phyloP scores from a whole-genome alignment of 2,888 invertebrate species.

The Oxytorus armatus region DNA sequence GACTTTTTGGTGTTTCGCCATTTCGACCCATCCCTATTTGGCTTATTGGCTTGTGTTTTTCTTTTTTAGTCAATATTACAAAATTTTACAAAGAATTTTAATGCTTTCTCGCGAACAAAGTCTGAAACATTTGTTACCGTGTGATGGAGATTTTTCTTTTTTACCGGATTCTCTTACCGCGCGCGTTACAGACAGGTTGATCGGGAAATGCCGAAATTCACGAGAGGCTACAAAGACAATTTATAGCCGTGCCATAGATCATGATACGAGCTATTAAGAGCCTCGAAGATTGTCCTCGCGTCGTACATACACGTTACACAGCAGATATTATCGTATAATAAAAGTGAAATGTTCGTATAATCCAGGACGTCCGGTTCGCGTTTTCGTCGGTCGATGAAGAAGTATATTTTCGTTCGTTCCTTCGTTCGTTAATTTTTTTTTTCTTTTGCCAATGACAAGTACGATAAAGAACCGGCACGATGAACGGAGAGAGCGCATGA shows the following conservation, averaged over 20 bases:
- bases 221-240: background rate
- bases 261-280: background rate
- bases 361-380: conserved; percentile 21
- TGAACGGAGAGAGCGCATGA: background rate
- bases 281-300: too few relatives aligned
- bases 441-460: conserved; percentile 1
- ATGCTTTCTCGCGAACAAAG: too few relatives aligned
- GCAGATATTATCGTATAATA: too few relatives aligned
- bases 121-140: too few relatives aligned
- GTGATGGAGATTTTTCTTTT: background rate
- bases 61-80: too few relatives aligned
- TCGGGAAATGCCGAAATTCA: conserved; percentile 31
- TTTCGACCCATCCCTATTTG: too few relatives aligned
- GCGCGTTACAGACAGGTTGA: background rate
- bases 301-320: too few relatives aligned
- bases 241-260: background rate
- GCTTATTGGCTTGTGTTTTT: too few relatives aligned
- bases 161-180: background rate
- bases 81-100: too few relatives aligned
- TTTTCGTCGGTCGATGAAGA: background rate
- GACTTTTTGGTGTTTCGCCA: too few relatives aligned
- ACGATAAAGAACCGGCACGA: background rate
- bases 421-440: too few relatives aligned
- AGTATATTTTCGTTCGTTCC: background rate
- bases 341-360: background rate